Conservation (phyloP, 2,113 vertebrate species). For the Catharus bicknelli region DNA sequence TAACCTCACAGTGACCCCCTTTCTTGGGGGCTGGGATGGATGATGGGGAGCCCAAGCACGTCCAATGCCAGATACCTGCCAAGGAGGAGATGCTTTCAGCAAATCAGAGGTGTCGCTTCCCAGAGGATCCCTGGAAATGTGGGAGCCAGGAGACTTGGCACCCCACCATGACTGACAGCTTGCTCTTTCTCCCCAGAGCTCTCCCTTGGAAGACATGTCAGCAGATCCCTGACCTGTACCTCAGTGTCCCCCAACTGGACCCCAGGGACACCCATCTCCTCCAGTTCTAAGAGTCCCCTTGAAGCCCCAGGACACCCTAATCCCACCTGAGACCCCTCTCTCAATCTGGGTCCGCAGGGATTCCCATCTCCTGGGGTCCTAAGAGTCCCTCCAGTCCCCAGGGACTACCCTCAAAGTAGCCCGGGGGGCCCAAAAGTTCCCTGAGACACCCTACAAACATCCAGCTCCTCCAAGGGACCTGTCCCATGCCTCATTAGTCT, state of each 20-base stretch:
- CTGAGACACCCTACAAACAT: background rate
- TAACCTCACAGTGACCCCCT: background rate
- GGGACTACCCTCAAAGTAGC: background rate
- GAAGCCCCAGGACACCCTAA: background rate
- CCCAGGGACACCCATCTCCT: background rate
- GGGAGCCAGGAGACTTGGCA: background rate
- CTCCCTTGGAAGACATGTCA: background rate
- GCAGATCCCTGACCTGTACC: background rate
- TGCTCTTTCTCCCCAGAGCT: background rate
- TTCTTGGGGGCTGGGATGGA: background rate
- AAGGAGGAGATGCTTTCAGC: background rate
- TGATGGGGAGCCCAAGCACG: background rate
- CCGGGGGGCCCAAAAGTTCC: background rate
- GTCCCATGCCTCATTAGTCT: background rate
- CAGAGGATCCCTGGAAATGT: background rate
- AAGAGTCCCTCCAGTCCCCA: background rate
- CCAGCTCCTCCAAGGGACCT: background rate
- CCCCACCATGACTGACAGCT: background rate
- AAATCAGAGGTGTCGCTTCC: background rate
- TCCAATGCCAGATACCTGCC: rapidly evolving
- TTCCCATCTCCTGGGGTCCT: background rate
- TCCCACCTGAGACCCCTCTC: background rate
- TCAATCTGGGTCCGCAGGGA: background rate
- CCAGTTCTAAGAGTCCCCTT: background rate
- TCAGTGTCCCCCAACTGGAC: background rate